phyloP scores from a whole-genome alignment of 2,113 vertebrate genomes.

The Gasterosteus aculeatus region DNA sequence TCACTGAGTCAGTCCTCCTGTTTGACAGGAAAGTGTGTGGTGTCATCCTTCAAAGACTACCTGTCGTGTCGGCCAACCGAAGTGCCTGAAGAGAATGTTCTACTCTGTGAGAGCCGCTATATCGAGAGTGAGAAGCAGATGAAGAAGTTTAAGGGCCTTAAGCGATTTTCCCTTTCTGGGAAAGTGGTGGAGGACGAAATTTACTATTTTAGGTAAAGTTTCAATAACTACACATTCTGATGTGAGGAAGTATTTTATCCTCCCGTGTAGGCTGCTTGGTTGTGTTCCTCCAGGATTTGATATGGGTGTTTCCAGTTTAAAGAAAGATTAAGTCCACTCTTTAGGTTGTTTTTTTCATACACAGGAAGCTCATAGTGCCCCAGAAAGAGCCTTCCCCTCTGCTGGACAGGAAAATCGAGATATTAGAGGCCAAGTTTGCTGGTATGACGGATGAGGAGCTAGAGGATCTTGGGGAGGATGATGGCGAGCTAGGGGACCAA shows the following conservation, averaged over 20 bases:
- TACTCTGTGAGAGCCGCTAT: constrained; percentile 98
- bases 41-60: constrained; percentile 97
- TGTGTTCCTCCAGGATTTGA: neutral
- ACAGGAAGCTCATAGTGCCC: constrained; percentile 95
- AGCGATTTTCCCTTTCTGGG: constrained; percentile 95
- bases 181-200: constrained; percentile 99
- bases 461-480: constrained; percentile 96
- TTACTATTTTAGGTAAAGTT: constrained; percentile 94
- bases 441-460: constrained; percentile 96
- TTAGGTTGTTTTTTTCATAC: neutral
- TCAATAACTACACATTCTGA: neutral
- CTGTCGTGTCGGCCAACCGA: constrained; percentile 96
- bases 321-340: neutral
- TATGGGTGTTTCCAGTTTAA: neutral
- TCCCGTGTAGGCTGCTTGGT: neutral
- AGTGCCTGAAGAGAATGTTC: constrained; percentile 92
- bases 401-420: constrained; percentile 95
- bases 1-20: neutral
- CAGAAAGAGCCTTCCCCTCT: constrained; percentile 98
- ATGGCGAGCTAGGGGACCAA: constrained; percentile 89
- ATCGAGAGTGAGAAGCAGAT: constrained; percentile 98
- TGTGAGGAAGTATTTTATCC: neutral
- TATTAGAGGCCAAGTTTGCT: constrained; percentile 97
- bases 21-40: constrained; percentile 91
- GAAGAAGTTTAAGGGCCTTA: constrained; percentile 98